Conservation (phyloP, 1,140 invertebrate genomes). For the Thaumetopoea pityocampa region DNA sequence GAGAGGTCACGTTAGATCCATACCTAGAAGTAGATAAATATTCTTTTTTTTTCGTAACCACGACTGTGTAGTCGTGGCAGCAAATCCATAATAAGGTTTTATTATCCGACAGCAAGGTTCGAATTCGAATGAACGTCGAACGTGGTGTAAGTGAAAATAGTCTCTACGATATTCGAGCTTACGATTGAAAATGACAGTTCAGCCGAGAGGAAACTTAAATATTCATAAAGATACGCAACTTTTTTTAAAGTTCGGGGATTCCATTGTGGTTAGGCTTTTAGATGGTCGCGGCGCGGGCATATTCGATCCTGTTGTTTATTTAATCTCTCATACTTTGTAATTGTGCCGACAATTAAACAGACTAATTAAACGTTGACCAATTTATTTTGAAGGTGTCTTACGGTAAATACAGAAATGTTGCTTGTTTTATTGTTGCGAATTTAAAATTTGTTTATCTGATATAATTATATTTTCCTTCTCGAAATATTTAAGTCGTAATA, state of each 20-base stretch:
- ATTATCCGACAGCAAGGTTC: constrained; percentile 63
- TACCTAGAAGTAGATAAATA: constrained; percentile 31
- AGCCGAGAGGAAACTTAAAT: constrained; percentile 37
- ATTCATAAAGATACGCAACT: constrained; percentile 56
- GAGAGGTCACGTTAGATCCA: constrained; percentile 25
- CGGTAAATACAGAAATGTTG: constrained; percentile 4
- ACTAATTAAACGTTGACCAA: constrained; percentile 7
- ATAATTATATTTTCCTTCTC: too few species aligned
- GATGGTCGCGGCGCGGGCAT: constrained; percentile 12
- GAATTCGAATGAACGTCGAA: constrained; percentile 40
- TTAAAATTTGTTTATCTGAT: too few species aligned
- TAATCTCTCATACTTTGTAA: constrained; percentile 28
- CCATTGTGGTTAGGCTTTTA: constrained; percentile 53
- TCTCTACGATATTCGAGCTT: constrained; percentile 34
- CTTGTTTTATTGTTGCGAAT: constrained; percentile 10
- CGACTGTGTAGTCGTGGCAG: constrained; percentile 40
- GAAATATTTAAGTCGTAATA: too few species aligned
- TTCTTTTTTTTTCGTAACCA: constrained; percentile 43
- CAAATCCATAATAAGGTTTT: constrained; percentile 66
- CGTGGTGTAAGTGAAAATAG: constrained; percentile 30
- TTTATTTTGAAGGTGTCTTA: constrained; percentile 9
- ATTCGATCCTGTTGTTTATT: constrained; percentile 28
- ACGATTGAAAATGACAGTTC: constrained; percentile 38
- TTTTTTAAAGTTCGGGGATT: constrained; percentile 49
- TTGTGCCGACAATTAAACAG: constrained; percentile 21